These are phyloP conservation scores for Ciconia stormi DNA, from an alignment of 2,113 vertebrate species.

Conservation along the genomic window DNA sequence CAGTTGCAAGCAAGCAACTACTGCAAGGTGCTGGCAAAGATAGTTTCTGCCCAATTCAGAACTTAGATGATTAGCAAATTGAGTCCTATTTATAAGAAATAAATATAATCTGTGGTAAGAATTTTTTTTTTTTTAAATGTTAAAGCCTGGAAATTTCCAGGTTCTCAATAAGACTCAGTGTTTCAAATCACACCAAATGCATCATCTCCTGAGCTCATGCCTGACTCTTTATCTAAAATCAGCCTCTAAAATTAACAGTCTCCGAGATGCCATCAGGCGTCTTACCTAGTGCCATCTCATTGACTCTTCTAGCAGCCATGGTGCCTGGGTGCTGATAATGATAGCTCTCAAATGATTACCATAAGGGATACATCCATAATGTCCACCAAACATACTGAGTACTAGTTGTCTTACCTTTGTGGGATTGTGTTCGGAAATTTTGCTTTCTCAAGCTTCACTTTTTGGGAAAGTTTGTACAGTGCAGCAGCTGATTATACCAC, in stretches of 20 bases:
- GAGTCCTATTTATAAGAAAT: background rate
- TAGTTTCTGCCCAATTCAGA: background rate
- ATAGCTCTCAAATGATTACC: background rate
- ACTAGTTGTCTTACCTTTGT: background rate
- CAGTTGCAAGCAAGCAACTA: background rate
- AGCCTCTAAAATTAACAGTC: background rate
- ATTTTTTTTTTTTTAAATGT: background rate
- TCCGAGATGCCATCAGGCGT: background rate
- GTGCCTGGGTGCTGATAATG: background rate
- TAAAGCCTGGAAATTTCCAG: background rate
- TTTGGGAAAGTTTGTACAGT: background rate
- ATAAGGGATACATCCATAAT: background rate
- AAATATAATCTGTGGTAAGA: background rate
- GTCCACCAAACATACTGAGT: background rate
- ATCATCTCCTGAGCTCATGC: background rate
- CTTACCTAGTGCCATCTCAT: background rate
- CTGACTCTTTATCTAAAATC: background rate
- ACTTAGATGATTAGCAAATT: background rate
- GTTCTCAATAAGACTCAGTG: background rate
- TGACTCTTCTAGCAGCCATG: background rate
- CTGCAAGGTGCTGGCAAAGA: background rate
- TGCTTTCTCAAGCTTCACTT: background rate
- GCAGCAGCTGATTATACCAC: background rate
- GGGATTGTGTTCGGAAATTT: background rate
- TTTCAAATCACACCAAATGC: background rate